Percentiles rank a stretch among this genome's conserved stretches.
Evolutionary conservation across 2,888 invertebrate genomes (phyloP).

Genomic region (Ochropleura leucogaster): DNA sequence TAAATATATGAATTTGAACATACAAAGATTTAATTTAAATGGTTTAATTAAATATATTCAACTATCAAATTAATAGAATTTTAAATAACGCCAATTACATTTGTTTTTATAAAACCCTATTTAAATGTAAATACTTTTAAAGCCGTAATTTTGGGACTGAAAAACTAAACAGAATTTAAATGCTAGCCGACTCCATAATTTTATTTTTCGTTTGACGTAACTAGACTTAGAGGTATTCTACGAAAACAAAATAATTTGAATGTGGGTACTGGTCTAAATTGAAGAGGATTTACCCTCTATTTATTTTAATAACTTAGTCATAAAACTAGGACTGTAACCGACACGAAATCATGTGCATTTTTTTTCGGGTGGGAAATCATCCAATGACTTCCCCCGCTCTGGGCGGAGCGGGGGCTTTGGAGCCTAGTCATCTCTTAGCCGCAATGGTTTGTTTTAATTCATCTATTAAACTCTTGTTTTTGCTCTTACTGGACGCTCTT

Average conservation of each 20-base stretch:
- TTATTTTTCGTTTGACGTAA: background rate
- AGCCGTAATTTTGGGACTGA: constrained; percentile 9
- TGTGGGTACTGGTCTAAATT: background rate
- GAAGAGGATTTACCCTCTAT: background rate
- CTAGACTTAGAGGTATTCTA: background rate
- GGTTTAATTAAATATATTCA: constrained; percentile 14
- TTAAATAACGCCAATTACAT: constrained; percentile 13
- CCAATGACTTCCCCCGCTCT: too few species aligned
- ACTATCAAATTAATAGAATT: constrained; percentile 13
- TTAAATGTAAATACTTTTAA: constrained; percentile 17
- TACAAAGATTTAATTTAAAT: constrained; percentile 33
- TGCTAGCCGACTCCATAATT: constrained; percentile 1
- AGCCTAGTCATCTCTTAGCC: too few species aligned
- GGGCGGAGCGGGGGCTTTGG: too few species aligned
- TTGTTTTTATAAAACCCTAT: constrained; percentile 19
- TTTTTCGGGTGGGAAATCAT: too few species aligned
- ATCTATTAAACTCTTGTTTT: too few species aligned
- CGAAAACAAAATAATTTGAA: constrained; percentile 10
- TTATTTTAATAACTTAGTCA: background rate
- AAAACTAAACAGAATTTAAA: constrained; percentile 15
- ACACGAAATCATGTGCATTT: background rate
- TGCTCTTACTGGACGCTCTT: too few species aligned
- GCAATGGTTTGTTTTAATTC: too few species aligned
- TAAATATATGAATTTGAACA: constrained; percentile 8
- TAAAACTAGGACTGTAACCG: background rate